Base-by-base conservation (phyloP, 2,888 invertebrate species). In the Mylabris sibirica region DNA sequence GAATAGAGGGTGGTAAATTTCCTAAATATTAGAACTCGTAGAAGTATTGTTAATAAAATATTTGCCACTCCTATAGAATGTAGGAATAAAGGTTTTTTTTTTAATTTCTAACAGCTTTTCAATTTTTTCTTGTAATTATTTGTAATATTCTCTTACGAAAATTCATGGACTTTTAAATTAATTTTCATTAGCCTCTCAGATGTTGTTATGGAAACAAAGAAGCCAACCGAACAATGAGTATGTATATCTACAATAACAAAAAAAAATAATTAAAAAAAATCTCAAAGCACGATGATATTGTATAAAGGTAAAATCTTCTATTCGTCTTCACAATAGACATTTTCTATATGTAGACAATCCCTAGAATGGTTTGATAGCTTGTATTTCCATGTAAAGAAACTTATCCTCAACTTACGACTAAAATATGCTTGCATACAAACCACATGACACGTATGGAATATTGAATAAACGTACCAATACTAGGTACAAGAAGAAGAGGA, bases 291-390 rank as follows among this genome's bases (percentile, higher is more conserved):
- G 53, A 22, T 4, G 5, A 49, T 49, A 49, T 49, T 9, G 49
- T 49, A 22, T 5, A 53, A 22, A 22, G 22, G 8, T 53, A 53
- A 22, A 22, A 22, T 57, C 14, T 57, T 26, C 57, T 14, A 57
- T 57, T 57, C n/a, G 1, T 53, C n/a, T 22, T 26, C 6, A 4
- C 53, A 57, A 57, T 57, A 12, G 12, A 22, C 24, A 24, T 57
- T 57, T 24, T 24, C 57, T 24, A 12, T 14, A 57, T 53, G 53
- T 6, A 57, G 26, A 57, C 57, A n/a, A 26, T 57, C 14, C 26
- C 57, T 57, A n/a, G 57, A 57, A 57, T 57, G 26, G 26, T 26
- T 24, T 14, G 57, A 57, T 57, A 57, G 22, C 24, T 57, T 57
- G 57, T 57, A 57, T 57, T 14, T 24, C 24, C 57, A 24, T 57